Percentiles rank a stretch among this genome's conserved stretches.
Conservation (phyloP, 2,888 invertebrate species). For the Tolmerus cingulatus region DNA sequence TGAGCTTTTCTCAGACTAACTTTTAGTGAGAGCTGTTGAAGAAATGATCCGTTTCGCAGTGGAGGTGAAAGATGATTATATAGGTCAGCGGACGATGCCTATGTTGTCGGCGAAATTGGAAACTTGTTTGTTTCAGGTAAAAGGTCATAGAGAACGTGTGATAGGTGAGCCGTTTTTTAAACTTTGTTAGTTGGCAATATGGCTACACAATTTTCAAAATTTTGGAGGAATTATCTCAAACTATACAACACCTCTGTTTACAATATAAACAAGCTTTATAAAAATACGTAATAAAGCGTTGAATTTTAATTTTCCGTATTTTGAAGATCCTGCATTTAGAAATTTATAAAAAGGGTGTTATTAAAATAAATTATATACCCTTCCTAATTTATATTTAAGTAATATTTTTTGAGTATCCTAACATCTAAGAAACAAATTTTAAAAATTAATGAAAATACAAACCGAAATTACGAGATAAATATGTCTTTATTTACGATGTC, state of each 20-base stretch:
- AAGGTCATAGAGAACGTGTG: background rate
- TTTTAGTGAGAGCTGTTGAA: background rate
- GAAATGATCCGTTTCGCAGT: background rate
- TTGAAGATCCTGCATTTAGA: too few species aligned
- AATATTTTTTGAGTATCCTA: too few species aligned
- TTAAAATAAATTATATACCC: too few species aligned
- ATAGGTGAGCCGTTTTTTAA: background rate
- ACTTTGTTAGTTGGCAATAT: background rate
- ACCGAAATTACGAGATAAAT: background rate
- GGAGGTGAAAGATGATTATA: background rate
- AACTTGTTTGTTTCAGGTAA: background rate
- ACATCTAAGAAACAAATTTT: background rate
- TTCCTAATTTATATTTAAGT: too few species aligned
- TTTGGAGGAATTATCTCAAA: too few species aligned
- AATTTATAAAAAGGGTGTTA: too few species aligned
- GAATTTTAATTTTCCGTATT: too few species aligned
- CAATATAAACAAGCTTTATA: too few species aligned
- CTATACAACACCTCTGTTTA: too few species aligned
- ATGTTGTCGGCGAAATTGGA: background rate
- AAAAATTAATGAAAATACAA: background rate
- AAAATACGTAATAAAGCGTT: too few species aligned
- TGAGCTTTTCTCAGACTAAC: background rate
- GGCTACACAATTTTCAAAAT: too few species aligned
- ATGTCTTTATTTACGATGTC: conserved; percentile 16
- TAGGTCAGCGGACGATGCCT: background rate